phyloP scores from a whole-genome alignment of 2,888 invertebrate genomes.

The Mythimna vitellina region DNA sequence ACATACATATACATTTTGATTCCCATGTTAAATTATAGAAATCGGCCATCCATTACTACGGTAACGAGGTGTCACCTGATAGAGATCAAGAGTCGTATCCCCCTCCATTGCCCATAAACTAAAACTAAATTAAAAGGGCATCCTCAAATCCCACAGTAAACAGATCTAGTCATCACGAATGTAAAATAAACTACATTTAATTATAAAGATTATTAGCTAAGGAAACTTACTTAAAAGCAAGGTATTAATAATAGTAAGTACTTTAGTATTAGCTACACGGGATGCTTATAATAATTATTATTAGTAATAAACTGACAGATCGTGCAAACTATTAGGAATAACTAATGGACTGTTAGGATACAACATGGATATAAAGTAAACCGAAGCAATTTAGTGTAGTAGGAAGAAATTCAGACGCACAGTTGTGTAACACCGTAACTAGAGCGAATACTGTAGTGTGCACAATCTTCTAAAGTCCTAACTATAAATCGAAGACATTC shows the following conservation, averaged over 20 bases:
- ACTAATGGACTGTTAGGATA: constrained; percentile 34
- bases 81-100: constrained; percentile 13
- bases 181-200: constrained; percentile 43
- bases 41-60: not conserved
- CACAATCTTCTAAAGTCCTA: constrained; percentile 38
- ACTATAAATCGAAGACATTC: constrained; percentile 55
- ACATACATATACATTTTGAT: not conserved
- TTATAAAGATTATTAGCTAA: constrained; percentile 21
- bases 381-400: constrained; percentile 37
- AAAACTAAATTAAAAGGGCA: constrained; percentile 35
- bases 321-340: constrained; percentile 32
- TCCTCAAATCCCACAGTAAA: constrained; percentile 40
- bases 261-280: constrained; percentile 19
- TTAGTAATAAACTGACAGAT: constrained; percentile 3
- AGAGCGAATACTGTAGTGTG: constrained; percentile 53
- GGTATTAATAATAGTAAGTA: constrained; percentile 27
- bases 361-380: constrained; percentile 33
- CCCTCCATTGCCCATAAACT: constrained; percentile 19
- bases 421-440: constrained; percentile 58
- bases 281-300: constrained; percentile 28
- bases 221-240: not conserved
- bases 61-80: not conserved
- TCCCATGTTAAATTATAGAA: not conserved
- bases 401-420: constrained; percentile 61
- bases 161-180: constrained; percentile 26